Conservation (phyloP, 1,140 invertebrate species). For the Neodiprion virginianus region DNA sequence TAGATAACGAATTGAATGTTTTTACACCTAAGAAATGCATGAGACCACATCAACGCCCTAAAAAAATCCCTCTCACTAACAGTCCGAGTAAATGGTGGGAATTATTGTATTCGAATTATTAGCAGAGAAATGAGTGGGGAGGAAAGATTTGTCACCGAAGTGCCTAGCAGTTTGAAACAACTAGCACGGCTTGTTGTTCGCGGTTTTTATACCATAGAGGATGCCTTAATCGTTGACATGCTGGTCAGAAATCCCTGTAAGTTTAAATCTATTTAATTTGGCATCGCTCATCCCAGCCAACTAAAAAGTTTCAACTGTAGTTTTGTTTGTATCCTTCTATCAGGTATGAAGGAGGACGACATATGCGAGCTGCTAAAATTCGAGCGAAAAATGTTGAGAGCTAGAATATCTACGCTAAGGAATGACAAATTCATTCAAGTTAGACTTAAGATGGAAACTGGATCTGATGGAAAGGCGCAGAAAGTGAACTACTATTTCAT, state of each 20-base stretch:
- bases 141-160: conserved; percentile 75
- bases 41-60: no score
- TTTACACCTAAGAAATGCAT: no score
- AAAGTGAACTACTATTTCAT: conserved; percentile 98
- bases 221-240: conserved; percentile 94
- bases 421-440: conserved; percentile 96
- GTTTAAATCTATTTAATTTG: conserved; percentile 37
- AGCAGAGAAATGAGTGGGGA: conserved; percentile 47
- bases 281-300: no score
- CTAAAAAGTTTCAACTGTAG: no score
- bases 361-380: conserved; percentile 93
- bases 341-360: conserved; percentile 96
- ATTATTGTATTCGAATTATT: not conserved
- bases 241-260: conserved; percentile 90
- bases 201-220: conserved; percentile 93
- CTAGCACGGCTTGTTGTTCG: conserved; percentile 87
- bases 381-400: conserved; percentile 92
- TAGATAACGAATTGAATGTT: no score
- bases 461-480: conserved; percentile 92
- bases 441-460: conserved; percentile 92
- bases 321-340: not conserved
- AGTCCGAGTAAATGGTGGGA: not conserved
- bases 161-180: conserved; percentile 90
- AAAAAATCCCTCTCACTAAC: no score
- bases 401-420: conserved; percentile 83